Evolutionary conservation across 2,888 invertebrate species (phyloP), one percentile per base, ranked within the genome.

Genomic region (Drosophila falleni): DNA sequence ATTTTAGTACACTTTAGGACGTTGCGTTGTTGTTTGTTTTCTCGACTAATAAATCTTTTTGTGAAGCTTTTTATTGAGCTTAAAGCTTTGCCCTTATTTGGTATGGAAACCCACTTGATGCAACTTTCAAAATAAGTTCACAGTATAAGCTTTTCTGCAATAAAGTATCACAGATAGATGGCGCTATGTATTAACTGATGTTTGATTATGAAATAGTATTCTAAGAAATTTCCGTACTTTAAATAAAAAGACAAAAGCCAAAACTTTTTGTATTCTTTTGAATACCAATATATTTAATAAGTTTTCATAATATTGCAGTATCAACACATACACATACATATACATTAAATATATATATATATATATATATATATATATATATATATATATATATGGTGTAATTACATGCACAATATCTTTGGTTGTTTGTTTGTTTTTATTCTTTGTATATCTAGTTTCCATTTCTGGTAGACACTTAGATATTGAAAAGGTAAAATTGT

Each of bases 401-500:
- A 73, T 64, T 72, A 73, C 65, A 80, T 66, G 70, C 74, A 71
- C 68, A 74, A 74, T 76, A 77, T 74, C 35, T 64, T 64, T 53
- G 44, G 8, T 64, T 68, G 54, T 50, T 51, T 64, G 70, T 65
- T 72, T 74, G 44, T 11, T 58, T 60, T 63, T 39, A n/a, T 53
- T 51, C 46, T 50, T 37, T 72, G 63, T 72, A 72, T 69, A 74
- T 74, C 65, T 63, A 61, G 63, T 81, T 78, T 80, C 75, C 73
- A 71, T 81, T 81, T 65, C 74, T 75, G 79, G 83, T 90, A 90
- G 89, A 90, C 89, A 90, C 80, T 89, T 89, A 90, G 89, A 90
- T 79, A 73, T 79, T 89, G 89, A 89, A 90, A 90, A 87, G 86
- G 90, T 89, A 89, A 88, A 90, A 88, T 88, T 82, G 88, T 84